Evolutionary conservation across 1,140 invertebrate species (phyloP).

Genomic region (Belonocnema kinseyi): DNA sequence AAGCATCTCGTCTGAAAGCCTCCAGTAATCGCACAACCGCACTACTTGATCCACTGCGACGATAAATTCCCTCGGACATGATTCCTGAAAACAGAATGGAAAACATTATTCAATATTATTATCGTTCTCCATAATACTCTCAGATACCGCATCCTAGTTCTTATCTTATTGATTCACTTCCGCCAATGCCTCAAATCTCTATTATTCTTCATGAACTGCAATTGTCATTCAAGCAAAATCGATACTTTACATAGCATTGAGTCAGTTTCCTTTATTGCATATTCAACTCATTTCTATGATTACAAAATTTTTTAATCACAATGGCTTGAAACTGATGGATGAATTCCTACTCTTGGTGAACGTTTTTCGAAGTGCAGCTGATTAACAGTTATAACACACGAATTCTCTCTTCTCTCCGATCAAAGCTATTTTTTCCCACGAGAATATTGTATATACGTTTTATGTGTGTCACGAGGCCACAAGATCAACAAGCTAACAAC

Average conservation of each 20-base stretch:
- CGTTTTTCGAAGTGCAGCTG: slow-evolving; percentile 38
- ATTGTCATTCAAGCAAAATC: background rate
- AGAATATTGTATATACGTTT: background rate
- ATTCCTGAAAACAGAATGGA: slow-evolving; percentile 77
- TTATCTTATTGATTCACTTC: slow-evolving; percentile 6
- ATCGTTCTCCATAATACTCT: background rate
- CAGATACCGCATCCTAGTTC: background rate
- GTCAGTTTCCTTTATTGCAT: too few relatives aligned
- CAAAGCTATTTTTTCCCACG: slow-evolving; percentile 45
- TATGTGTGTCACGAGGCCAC: slow-evolving; percentile 44
- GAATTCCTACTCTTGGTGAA: background rate
- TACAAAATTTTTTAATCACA: too few relatives aligned
- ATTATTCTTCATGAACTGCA: background rate
- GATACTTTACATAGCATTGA: too few relatives aligned
- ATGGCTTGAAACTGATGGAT: too few relatives aligned
- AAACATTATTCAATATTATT: slow-evolving; percentile 11
- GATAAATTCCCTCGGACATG: slow-evolving; percentile 90
- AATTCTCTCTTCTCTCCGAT: slow-evolving; percentile 44
- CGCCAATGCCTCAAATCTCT: background rate
- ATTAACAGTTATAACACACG: background rate
- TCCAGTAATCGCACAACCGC: slow-evolving; percentile 85
- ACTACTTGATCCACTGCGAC: slow-evolving; percentile 85
- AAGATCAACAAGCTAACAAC: too few relatives aligned
- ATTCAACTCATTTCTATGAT: too few relatives aligned
- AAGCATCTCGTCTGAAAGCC: slow-evolving; percentile 87